A percentile compares a stretch with the other conserved stretches of the same genome.
phyloP scores from a whole-genome alignment of 2,113 vertebrate species.

The Brachyhypopomus occidentalis region DNA sequence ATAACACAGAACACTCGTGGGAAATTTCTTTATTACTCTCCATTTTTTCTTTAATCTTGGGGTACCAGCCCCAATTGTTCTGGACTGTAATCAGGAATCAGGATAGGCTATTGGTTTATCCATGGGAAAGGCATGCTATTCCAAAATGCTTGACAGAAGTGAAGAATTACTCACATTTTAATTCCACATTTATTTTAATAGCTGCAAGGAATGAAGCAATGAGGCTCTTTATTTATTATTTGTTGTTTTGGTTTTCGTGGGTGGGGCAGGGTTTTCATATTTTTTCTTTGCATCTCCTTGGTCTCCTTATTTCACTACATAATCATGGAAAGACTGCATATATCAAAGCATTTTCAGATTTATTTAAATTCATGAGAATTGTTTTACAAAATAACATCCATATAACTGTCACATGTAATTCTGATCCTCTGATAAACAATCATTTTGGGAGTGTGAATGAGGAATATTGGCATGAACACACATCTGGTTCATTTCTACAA shows the following conservation, averaged over 20 bases:
- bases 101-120: background rate
- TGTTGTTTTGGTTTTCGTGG: background rate
- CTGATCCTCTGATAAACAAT: no score
- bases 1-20: conserved; percentile 1
- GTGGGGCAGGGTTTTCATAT: background rate
- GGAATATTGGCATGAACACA: background rate
- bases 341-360: no score
- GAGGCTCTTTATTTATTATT: background rate
- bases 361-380: no score
- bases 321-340: no score
- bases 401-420: no score
- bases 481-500: background rate
- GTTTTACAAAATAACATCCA: no score
- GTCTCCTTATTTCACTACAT: background rate
- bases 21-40: background rate
- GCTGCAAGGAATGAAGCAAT: background rate
- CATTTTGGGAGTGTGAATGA: background rate
- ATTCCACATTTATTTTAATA: background rate
- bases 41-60: background rate
- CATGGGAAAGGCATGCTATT: background rate
- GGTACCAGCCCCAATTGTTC: background rate
- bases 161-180: background rate
- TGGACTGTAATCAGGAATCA: background rate
- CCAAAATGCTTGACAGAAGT: background rate
- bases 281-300: background rate